phyloP scores from a whole-genome alignment of 2,113 vertebrate species.

The Tychaedon coryphoeus region DNA sequence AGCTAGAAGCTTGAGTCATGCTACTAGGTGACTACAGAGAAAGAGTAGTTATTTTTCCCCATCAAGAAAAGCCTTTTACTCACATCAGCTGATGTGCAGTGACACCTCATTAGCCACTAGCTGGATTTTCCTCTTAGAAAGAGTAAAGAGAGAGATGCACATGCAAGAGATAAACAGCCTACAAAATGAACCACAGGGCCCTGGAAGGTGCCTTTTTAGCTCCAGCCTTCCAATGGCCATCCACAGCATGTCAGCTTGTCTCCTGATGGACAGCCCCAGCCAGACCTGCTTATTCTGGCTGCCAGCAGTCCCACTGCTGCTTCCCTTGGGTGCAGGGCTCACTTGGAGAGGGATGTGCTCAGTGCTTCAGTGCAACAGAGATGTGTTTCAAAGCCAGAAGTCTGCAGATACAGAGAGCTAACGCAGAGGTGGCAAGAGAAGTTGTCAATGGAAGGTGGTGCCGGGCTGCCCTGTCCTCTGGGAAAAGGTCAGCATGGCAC shows the following conservation, averaged over 20 bases:
- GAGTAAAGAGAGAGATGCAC: not conserved
- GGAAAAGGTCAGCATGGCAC: not conserved
- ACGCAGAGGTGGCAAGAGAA: not conserved
- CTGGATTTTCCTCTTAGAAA: not conserved
- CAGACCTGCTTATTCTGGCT: not conserved
- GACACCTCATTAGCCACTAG: not conserved
- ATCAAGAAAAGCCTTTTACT: not conserved
- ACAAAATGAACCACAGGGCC: not conserved
- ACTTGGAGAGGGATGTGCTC: rapidly evolving
- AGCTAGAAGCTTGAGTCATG: not conserved
- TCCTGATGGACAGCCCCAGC: not conserved
- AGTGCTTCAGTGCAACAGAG: rapidly evolving
- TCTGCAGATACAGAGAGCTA: not conserved
- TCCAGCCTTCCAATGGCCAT: rapidly evolving
- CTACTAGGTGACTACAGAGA: not conserved
- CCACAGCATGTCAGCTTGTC: not conserved
- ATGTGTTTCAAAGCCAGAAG: not conserved
- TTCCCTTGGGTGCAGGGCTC: not conserved
- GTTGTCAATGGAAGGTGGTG: not conserved
- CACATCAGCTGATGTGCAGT: not conserved
- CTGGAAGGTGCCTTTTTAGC: not conserved
- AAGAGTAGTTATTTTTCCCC: not conserved
- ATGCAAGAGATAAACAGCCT: not conserved
- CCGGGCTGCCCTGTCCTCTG: not conserved
- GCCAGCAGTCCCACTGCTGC: not conserved